Conservation (phyloP, 2,888 invertebrate species). For the Limnephilus marmoratus region DNA sequence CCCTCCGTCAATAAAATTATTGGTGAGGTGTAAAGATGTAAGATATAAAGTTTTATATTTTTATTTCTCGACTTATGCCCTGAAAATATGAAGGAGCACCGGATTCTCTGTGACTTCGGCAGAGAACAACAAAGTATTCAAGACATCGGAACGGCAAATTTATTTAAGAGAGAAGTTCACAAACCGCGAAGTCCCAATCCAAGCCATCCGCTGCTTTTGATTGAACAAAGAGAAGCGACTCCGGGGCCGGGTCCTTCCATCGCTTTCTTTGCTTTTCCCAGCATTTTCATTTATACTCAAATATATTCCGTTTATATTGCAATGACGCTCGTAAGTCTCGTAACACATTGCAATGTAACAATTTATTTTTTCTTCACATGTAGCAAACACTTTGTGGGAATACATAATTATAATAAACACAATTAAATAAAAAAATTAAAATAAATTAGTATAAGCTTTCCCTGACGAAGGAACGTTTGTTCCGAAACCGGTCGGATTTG, state of each 20-base stretch:
- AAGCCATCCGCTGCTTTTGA: conserved; percentile 42
- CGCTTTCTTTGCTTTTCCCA: conserved; percentile 33
- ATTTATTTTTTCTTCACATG: too few species aligned
- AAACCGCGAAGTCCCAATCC: conserved; percentile 41
- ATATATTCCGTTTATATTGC: background rate
- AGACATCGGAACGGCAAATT: conserved; percentile 43
- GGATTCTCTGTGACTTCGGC: conserved; percentile 18
- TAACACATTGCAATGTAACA: background rate
- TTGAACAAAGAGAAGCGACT: conserved; percentile 45
- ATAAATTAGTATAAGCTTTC: too few species aligned
- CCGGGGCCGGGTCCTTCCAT: background rate
- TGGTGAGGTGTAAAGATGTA: too few species aligned
- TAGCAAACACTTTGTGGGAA: too few species aligned
- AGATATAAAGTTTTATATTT: background rate
- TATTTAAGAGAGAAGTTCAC: conserved; percentile 39
- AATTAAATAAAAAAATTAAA: too few species aligned
- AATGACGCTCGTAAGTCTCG: background rate
- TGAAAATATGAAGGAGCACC: background rate
- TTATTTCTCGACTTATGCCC: background rate
- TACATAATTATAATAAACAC: too few species aligned
- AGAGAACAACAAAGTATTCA: conserved; percentile 42
- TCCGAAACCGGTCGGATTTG: too few species aligned
- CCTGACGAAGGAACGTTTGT: too few species aligned
- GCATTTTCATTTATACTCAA: conserved; percentile 7
- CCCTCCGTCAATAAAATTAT: too few species aligned